Evolutionary conservation across 2,113 vertebrate genomes (phyloP).

Genomic region (Tangachromis dhanisi): DNA sequence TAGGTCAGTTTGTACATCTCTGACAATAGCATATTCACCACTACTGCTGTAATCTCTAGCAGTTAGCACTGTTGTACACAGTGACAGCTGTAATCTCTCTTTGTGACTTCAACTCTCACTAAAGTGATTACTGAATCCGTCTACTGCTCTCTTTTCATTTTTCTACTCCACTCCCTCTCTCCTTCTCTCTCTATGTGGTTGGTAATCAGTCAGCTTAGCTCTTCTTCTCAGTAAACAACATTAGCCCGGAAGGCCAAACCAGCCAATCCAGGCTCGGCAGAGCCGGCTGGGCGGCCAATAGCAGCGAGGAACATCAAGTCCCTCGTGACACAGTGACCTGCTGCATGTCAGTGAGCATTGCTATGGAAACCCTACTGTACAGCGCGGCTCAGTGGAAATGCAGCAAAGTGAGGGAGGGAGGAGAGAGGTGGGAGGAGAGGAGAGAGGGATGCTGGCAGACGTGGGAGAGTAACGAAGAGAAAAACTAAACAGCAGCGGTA

Average conservation of each 20-base stretch:
- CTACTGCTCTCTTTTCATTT: slow-evolving; percentile 9
- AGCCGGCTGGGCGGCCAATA: slow-evolving; percentile 32
- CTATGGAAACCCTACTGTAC: slow-evolving; percentile 74
- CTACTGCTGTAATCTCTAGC: slow-evolving; percentile 4
- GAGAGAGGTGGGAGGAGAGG: slow-evolving; percentile 28
- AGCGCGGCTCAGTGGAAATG: slow-evolving; percentile 19
- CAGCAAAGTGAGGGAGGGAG: slow-evolving; percentile 30
- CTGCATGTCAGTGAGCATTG: slow-evolving; percentile 69
- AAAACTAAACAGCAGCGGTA: neutral
- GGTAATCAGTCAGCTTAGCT: slow-evolving; percentile 72
- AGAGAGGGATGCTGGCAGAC: slow-evolving; percentile 30
- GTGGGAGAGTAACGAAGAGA: neutral
- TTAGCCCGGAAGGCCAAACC: slow-evolving; percentile 54
- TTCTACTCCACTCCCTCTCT: neutral
- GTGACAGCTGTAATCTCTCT: slow-evolving; percentile 34
- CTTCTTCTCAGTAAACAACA: slow-evolving; percentile 71
- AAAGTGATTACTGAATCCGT: slow-evolving; percentile 28
- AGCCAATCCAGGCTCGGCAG: slow-evolving; percentile 56
- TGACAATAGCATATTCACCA: neutral
- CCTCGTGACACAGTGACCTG: slow-evolving; percentile 71
- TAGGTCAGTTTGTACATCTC: neutral
- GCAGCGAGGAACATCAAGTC: slow-evolving; percentile 38
- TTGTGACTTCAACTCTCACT: slow-evolving; percentile 33
- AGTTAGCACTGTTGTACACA: neutral
- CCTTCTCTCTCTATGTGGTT: neutral